Evolutionary conservation across 2,797 vertebrate species (phyloP).

Genomic region (Chiloscyllium punctatum): DNA sequence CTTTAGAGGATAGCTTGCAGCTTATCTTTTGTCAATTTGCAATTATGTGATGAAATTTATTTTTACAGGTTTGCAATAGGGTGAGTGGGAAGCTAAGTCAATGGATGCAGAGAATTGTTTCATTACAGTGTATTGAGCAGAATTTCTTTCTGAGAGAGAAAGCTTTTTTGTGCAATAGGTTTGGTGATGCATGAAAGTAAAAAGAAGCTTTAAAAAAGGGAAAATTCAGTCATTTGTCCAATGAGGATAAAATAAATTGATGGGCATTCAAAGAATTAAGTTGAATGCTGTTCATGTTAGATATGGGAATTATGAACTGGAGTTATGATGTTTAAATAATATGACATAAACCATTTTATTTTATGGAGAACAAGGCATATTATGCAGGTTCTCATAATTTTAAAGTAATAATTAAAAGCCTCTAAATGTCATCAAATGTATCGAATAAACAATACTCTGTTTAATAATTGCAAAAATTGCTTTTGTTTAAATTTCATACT

Average conservation of each 20-base stretch:
- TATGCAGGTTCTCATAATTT: background rate
- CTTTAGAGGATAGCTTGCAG: background rate
- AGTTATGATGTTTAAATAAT: background rate
- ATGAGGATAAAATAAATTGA: background rate
- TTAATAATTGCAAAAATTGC: background rate
- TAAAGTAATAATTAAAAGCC: background rate
- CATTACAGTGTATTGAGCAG: background rate
- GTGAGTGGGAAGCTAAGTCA: too few species aligned
- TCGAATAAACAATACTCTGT: background rate
- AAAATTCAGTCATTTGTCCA: background rate
- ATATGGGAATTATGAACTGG: background rate
- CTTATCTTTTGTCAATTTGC: background rate
- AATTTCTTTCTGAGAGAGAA: background rate
- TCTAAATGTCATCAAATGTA: background rate
- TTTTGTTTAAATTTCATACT: background rate
- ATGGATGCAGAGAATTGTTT: background rate
- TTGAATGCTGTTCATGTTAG: background rate
- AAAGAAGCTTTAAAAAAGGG: background rate
- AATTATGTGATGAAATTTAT: background rate
- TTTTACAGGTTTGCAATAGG: background rate
- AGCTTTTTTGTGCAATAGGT: background rate
- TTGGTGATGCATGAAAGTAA: background rate
- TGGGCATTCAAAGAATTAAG: background rate
- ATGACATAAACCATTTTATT: background rate
- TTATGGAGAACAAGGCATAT: background rate